Evolutionary conservation across 1,140 invertebrate genomes (phyloP), one percentile per base, ranked within the genome.

Genomic region (Nasonia vitripennis): DNA sequence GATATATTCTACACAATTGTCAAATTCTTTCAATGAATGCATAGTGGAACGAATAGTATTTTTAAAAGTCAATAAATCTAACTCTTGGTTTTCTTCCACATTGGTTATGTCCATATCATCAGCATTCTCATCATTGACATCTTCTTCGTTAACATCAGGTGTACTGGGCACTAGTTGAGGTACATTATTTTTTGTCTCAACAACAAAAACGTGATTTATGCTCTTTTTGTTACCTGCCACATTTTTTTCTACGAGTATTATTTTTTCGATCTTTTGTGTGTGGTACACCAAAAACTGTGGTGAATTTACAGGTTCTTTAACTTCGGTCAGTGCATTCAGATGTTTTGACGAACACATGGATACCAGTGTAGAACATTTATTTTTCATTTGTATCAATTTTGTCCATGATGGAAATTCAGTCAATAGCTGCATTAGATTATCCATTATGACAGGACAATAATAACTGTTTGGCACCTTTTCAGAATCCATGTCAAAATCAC

Each of bases 331-430:
- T 34, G 67, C 55, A 55, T 45, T 17, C 20, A 82, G 78, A 67
- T 86, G 81, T 73, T 82, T 71, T 1, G 27, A 34, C 20, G 85
- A 27, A 83, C 74, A 82, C 11, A n/a, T 31, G 4, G 85, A 70
- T 20, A 73, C 73, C 48, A 86, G 75, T 23, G 62, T 78, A 5
- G 75, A 74, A 73, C 45, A 45, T 9, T 82, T 45, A 34, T 27
- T 51, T 78, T 86, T 71, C 14, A 73, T 86, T 4, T 31, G 14
- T 27, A 86, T 73, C 23, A 86, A 41, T 77, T 86, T 78, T 27
- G 85, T 86, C 85, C 85, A 86, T n/a, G 85, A 78, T 23, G 85
- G 85, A 78, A 86, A 86, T 31, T 86, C 85, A n/a, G 55, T 41
- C 23, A 86, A 34, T 55, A 86, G 10, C 11, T 83, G 48, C 10